These are phyloP conservation scores for Toxotes chatareus DNA, from an alignment of 2,113 vertebrate genomes.

Conservation along the genomic window DNA sequence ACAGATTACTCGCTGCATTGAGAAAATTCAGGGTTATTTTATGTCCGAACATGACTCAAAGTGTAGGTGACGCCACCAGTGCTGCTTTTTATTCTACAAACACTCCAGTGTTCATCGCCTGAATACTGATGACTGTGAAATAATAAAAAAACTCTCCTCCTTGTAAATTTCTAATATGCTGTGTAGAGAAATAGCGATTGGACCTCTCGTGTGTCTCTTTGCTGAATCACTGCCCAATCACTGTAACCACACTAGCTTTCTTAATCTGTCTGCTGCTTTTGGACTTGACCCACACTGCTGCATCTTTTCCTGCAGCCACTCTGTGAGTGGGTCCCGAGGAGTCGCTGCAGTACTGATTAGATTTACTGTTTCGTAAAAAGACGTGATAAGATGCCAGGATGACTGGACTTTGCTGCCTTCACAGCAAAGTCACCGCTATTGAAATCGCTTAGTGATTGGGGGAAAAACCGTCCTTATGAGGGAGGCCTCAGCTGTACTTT, in stretches of 20 bases:
- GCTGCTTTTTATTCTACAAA: slow-evolving; percentile 3
- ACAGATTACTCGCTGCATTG: background rate
- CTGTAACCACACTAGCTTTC: background rate
- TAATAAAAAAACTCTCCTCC: background rate
- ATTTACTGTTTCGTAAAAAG: slow-evolving; percentile 50
- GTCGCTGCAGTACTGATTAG: slow-evolving; percentile 12
- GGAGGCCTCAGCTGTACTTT: too few species aligned
- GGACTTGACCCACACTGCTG: background rate
- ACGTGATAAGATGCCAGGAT: slow-evolving; percentile 37
- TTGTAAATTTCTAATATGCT: background rate
- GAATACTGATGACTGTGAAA: slow-evolving; percentile 23
- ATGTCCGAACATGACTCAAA: background rate
- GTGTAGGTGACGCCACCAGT: background rate
- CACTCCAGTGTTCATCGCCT: background rate
- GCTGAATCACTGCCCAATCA: background rate
- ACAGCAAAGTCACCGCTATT: slow-evolving; percentile 20
- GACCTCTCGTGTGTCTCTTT: background rate
- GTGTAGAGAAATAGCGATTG: background rate
- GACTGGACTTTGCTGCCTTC: background rate
- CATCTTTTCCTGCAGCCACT: slow-evolving; percentile 34
- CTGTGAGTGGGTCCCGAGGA: slow-evolving; percentile 17
- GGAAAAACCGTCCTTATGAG: too few species aligned
- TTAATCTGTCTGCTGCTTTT: slow-evolving; percentile 21
- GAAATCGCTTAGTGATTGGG: background rate
- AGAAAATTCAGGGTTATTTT: background rate